phyloP scores from a whole-genome alignment of 2,113 vertebrate species.

The Panurus biarmicus region DNA sequence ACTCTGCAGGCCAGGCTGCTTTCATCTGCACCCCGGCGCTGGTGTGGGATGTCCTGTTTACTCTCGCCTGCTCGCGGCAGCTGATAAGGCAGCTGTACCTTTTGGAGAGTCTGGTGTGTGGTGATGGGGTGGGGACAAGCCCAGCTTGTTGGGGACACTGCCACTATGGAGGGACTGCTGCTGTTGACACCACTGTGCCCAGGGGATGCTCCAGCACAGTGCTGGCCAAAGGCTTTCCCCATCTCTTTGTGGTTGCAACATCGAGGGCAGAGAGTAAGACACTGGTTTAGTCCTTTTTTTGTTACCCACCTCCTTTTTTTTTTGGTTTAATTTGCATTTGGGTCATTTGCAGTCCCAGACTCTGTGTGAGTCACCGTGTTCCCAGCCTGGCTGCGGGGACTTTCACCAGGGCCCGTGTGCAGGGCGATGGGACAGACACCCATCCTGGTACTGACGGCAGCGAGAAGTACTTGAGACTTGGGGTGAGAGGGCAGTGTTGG shows the following conservation, averaged over 20 bases:
- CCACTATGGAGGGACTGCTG: accelerated
- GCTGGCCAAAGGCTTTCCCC: neutral
- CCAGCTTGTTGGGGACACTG: accelerated
- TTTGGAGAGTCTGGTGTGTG: neutral
- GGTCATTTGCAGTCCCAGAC: neutral
- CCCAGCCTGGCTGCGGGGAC: neutral
- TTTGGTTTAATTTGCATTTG: neutral
- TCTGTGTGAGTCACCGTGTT: neutral
- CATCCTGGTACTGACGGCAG: neutral
- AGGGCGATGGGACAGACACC: neutral
- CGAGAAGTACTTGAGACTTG: neutral
- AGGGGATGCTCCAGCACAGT: neutral
- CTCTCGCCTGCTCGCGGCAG: neutral
- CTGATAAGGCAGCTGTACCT: neutral
- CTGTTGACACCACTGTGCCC: neutral
- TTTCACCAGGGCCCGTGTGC: neutral
- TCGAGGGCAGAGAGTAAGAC: neutral
- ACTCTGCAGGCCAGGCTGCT: neutral
- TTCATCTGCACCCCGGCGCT: conserved; percentile 14
- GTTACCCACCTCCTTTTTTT: neutral
- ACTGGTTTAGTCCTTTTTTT: neutral
- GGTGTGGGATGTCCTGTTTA: conserved; percentile 29
- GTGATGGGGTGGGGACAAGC: neutral
- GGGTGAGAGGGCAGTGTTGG: neutral
- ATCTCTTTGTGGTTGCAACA: neutral